Evolutionary conservation across 2,888 invertebrate species (phyloP).

Genomic region (Drosophila meridiana): DNA sequence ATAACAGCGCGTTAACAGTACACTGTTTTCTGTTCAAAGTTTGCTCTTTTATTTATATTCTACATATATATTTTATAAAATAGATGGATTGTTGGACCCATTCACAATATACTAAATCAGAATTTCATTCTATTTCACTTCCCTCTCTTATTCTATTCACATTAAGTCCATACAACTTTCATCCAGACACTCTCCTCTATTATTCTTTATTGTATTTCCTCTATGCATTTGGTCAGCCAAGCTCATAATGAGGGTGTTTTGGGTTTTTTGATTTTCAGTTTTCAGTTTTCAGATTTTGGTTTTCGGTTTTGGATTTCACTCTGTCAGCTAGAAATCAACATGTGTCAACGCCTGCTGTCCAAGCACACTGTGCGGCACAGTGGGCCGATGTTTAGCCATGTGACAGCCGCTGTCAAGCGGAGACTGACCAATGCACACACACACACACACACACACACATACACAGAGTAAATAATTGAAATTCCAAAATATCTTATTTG

Average conservation of each 20-base stretch:
- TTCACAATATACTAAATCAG: neutral
- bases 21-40: too few relatives aligned
- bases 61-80: too few relatives aligned
- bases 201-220: neutral
- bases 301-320: constrained; percentile 20
- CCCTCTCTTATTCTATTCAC: neutral
- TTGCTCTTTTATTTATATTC: too few relatives aligned
- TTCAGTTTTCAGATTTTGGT: constrained; percentile 9
- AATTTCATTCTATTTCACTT: neutral
- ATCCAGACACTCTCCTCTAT: neutral
- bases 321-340: constrained; percentile 46
- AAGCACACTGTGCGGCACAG: constrained; percentile 65
- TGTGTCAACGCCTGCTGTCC: constrained; percentile 60
- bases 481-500: constrained; percentile 72
- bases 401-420: constrained; percentile 28
- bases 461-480: constrained; percentile 60
- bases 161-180: neutral
- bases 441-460: constrained; percentile 27
- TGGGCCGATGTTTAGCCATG: constrained; percentile 40
- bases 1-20: too few relatives aligned
- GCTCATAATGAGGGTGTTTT: constrained; percentile 63
- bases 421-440: constrained; percentile 27
- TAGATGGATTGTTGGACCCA: too few relatives aligned
- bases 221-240: constrained; percentile 61
- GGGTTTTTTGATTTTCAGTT: constrained; percentile 30